These are phyloP conservation scores for Amphiprion ocellaris DNA, from an alignment of 2,113 vertebrate genomes.

Conservation along the genomic window DNA sequence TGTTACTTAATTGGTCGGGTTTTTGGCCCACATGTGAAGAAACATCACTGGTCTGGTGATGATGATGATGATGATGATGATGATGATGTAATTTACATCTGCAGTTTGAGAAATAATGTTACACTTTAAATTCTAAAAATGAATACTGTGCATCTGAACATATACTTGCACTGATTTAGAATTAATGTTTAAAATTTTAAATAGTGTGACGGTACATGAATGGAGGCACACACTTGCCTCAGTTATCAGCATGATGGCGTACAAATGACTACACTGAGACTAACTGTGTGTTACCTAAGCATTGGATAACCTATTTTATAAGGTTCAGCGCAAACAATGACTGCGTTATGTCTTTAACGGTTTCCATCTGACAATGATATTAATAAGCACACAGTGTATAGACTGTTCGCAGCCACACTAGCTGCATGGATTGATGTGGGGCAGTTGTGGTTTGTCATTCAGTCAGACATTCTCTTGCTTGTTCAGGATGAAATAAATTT, in stretches of 20 bases:
- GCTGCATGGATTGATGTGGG: too few relatives aligned
- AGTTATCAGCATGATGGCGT: background rate
- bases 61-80: background rate
- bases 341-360: background rate
- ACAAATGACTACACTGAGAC: background rate
- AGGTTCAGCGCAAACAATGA: slow-evolving; percentile 19
- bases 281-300: background rate
- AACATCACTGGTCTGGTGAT: background rate
- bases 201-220: background rate
- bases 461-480: too few relatives aligned
- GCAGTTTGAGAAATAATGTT: background rate
- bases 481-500: too few relatives aligned
- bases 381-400: too few relatives aligned
- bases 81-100: background rate
- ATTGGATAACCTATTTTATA: background rate
- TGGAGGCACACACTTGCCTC: background rate
- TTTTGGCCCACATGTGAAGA: background rate
- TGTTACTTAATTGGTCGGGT: background rate
- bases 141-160: background rate
- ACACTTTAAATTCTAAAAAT: background rate
- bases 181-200: background rate
- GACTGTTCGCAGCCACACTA: too few relatives aligned
- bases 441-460: too few relatives aligned
- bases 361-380: background rate
- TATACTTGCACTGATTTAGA: background rate